Evolutionary conservation across 2,113 vertebrate genomes (phyloP).

Genomic region (Tyto alba): DNA sequence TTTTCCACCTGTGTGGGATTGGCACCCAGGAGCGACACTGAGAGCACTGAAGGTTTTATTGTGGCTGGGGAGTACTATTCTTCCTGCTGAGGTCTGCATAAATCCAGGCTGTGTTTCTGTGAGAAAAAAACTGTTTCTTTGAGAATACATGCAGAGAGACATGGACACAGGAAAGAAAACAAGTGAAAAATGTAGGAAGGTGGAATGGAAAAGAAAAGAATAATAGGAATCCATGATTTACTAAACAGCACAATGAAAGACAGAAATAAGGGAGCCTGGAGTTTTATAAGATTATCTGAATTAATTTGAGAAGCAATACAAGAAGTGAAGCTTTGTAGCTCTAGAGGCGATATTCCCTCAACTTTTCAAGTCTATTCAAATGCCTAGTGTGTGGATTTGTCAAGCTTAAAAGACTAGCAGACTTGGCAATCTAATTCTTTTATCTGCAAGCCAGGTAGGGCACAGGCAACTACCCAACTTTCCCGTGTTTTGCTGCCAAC

Average conservation of each 20-base stretch:
- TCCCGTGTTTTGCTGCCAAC: neutral
- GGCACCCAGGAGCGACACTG: neutral
- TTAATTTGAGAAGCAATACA: neutral
- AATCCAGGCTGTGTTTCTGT: neutral
- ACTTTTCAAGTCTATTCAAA: neutral
- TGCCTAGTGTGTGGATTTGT: neutral
- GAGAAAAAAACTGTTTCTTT: neutral
- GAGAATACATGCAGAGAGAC: neutral
- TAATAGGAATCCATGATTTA: neutral
- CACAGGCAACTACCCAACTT: neutral
- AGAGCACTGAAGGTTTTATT: neutral
- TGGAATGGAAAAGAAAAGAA: neutral
- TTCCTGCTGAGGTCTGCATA: neutral
- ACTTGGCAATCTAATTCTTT: neutral
- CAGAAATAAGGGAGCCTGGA: neutral
- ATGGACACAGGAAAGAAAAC: neutral
- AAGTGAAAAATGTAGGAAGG: neutral
- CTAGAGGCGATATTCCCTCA: neutral
- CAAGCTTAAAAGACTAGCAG: neutral
- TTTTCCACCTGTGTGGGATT: neutral
- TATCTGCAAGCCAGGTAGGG: slow-evolving; percentile 45
- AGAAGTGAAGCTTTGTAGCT: neutral
- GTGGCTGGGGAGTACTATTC: neutral
- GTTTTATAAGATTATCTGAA: neutral
- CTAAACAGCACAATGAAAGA: neutral